Evolutionary conservation across 92 coral and sea anemone species (phyloP).

Genomic region (Parazoanthus swiftii): DNA sequence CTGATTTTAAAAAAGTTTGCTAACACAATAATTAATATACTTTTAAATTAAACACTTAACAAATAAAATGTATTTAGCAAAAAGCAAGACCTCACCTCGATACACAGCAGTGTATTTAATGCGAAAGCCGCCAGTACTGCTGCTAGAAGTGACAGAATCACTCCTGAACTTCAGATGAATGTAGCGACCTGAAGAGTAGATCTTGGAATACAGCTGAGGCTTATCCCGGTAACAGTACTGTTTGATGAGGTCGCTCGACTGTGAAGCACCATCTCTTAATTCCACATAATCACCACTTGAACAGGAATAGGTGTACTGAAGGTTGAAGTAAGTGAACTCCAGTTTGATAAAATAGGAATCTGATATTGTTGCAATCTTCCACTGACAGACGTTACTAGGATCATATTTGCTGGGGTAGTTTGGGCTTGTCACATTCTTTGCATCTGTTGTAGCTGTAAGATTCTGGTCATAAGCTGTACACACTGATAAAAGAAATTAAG

Average conservation of each 20-base stretch:
- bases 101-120: neutral
- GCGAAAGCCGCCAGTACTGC: neutral
- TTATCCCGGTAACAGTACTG: neutral
- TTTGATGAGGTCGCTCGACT: constrained; percentile 3
- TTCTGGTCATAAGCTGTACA: neutral
- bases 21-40: too few species aligned
- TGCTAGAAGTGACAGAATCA: neutral
- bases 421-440: neutral
- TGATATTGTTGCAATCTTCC: neutral
- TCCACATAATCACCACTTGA: neutral
- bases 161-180: neutral
- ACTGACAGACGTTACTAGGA: neutral
- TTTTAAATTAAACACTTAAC: too few species aligned
- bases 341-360: neutral
- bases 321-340: neutral
- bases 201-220: neutral
- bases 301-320: neutral
- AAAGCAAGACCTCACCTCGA: neutral
- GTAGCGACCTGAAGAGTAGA: constrained; percentile 4
- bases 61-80: too few species aligned
- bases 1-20: too few species aligned
- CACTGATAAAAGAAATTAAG: neutral
- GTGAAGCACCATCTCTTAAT: constrained; percentile 1
- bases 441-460: neutral
- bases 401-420: neutral